phyloP scores from a whole-genome alignment of 2,113 vertebrate genomes.

The Philantomba maxwellii region DNA sequence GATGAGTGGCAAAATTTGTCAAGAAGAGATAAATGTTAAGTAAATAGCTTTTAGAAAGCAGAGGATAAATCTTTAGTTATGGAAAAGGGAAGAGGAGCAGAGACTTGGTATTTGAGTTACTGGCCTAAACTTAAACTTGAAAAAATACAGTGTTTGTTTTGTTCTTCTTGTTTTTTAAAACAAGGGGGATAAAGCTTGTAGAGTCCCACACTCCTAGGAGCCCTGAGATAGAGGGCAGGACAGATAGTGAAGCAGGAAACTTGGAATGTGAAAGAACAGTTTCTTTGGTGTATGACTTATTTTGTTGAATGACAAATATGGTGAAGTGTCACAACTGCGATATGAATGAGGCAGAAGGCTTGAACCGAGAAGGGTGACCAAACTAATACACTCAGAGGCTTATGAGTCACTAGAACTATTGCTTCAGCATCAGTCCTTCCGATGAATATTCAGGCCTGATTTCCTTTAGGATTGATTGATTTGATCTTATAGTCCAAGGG shows the following conservation, averaged over 20 bases:
- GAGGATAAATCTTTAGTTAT: background rate
- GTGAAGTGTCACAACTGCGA: background rate
- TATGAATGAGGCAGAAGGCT: background rate
- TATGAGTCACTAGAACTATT: background rate
- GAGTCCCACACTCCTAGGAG: background rate
- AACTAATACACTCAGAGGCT: background rate
- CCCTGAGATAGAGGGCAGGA: background rate
- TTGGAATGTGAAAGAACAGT: background rate
- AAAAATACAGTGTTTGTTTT: background rate
- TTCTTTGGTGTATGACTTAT: background rate
- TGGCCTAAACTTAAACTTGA: background rate
- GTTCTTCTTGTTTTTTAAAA: background rate
- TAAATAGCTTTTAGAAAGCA: constrained; percentile 1
- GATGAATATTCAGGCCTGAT: background rate
- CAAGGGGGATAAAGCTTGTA: background rate
- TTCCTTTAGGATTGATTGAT: background rate
- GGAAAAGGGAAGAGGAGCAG: background rate
- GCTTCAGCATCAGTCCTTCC: background rate
- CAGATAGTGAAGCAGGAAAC: background rate
- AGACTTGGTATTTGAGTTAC: background rate
- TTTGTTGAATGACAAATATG: background rate
- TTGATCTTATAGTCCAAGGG: background rate
- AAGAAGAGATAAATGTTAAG: background rate
- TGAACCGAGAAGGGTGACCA: background rate
- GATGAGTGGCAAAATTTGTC: background rate